Conservation (phyloP, 2,888 invertebrate genomes). For the Liodrosophila aerea region DNA sequence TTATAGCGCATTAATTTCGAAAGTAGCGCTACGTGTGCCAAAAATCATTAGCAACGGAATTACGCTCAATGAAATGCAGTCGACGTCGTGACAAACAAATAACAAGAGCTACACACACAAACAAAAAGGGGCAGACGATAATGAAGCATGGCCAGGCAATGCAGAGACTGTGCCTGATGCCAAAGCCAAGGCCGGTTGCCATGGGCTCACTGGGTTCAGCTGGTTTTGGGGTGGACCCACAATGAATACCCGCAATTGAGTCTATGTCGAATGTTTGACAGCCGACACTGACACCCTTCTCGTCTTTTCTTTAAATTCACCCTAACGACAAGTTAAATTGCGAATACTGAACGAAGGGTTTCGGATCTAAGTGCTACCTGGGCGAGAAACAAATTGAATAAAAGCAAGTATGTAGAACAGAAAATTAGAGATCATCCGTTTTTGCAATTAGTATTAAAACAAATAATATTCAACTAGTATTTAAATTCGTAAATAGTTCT, state of each 20-base stretch:
- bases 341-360: constrained; percentile 33
- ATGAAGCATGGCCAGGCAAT: constrained; percentile 71
- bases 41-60: constrained; percentile 81
- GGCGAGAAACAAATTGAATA: neutral
- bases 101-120: constrained; percentile 27
- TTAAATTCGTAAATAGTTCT: no score
- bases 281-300: constrained; percentile 17
- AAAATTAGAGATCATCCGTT: no score
- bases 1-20: constrained; percentile 77
- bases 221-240: neutral
- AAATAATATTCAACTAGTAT: no score
- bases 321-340: constrained; percentile 77
- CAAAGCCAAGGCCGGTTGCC: constrained; percentile 28
- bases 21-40: constrained; percentile 80
- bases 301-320: constrained; percentile 66
- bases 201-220: constrained; percentile 10
- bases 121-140: constrained; percentile 66
- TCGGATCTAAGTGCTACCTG: constrained; percentile 42
- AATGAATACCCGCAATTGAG: constrained; percentile 14
- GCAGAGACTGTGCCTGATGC: constrained; percentile 26
- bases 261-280: constrained; percentile 45
- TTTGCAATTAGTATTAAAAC: no score
- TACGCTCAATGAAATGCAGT: constrained; percentile 80
- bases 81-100: constrained; percentile 43
- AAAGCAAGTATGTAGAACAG: neutral